Evolutionary conservation across 2,888 invertebrate species (phyloP), one percentile per base, ranked within the genome.

Genomic region (Ctenicera cuprea): DNA sequence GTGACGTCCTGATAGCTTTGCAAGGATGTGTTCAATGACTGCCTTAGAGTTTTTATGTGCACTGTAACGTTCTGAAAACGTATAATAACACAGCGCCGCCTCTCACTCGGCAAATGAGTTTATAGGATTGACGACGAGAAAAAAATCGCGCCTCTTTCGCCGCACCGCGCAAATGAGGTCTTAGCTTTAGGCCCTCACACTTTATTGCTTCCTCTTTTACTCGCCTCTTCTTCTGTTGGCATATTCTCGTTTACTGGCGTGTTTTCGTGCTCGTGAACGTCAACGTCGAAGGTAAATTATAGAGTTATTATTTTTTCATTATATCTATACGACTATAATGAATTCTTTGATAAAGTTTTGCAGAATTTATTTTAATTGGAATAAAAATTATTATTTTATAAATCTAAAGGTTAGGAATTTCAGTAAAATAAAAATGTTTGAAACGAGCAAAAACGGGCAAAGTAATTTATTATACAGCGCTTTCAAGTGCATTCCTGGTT

Each of bases 401-500:
- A 22, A 48, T 18, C 9, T 48, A 3, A 22, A 12, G 50, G 54
- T 16, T 5, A 45, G 33, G 5, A 26, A 3, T 26, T 26, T 45
- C 14, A 1, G 7, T 45, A 1, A 45, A 16, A 2, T 14, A 41
- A 41, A 41, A 41, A 22, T 41, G 41, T 50, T 50, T 22, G 7
- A 20, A 14, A 30, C 12, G 52, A 61, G 48, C 43, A 71, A 72
- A 67, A 72, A 26, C 64, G 16, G 41, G 50, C 37, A 48, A 48
- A 48, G 64, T 70, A 73, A 73, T 73, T 73, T 73, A 73, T 73
- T 70, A 73, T 37, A 16, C 41, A 22, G 22, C 41, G 64, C 69
- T 65, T 73, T 73, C 69, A 73, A 65, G 38, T 73, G 43, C 69
- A 73, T 69, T 61, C 63, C 50, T 59, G 48, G 72, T 63, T 73